Evolutionary conservation across 2,113 vertebrate genomes (phyloP).

Genomic region (Lepus americanus): DNA sequence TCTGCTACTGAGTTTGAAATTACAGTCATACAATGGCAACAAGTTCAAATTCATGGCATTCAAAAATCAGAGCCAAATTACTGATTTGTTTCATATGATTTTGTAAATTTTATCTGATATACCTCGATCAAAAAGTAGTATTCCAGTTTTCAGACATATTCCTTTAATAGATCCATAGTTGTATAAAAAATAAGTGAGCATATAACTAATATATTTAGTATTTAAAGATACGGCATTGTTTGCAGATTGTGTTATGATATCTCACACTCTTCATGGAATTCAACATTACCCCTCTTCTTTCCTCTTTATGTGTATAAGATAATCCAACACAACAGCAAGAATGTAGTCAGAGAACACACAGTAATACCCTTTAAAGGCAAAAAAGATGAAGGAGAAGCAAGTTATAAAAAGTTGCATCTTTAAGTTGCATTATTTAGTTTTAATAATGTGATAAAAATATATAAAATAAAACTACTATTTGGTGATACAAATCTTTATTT

Average conservation of each 20-base stretch:
- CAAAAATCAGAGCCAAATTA: background rate
- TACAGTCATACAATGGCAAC: background rate
- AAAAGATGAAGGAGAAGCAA: background rate
- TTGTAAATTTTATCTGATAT: background rate
- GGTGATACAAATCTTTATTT: conserved; percentile 30
- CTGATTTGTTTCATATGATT: background rate
- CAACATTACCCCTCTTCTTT: background rate
- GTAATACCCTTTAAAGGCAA: background rate
- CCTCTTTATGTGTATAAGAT: background rate
- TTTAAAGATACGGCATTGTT: background rate
- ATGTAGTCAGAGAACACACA: background rate
- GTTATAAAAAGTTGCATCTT: background rate
- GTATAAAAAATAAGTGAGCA: background rate
- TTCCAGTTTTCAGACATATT: background rate
- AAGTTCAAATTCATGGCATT: conserved; percentile 24
- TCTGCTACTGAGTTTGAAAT: background rate
- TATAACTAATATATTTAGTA: background rate
- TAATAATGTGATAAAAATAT: background rate
- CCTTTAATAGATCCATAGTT: background rate
- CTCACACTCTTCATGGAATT: background rate
- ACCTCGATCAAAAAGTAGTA: background rate
- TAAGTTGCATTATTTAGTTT: background rate
- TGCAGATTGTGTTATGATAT: background rate
- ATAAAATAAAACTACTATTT: background rate
- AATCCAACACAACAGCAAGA: background rate